Percentiles rank a stretch among this genome's conserved stretches.
Conservation (phyloP, 2,797 vertebrate genomes). For the Tadarida brasiliensis region DNA sequence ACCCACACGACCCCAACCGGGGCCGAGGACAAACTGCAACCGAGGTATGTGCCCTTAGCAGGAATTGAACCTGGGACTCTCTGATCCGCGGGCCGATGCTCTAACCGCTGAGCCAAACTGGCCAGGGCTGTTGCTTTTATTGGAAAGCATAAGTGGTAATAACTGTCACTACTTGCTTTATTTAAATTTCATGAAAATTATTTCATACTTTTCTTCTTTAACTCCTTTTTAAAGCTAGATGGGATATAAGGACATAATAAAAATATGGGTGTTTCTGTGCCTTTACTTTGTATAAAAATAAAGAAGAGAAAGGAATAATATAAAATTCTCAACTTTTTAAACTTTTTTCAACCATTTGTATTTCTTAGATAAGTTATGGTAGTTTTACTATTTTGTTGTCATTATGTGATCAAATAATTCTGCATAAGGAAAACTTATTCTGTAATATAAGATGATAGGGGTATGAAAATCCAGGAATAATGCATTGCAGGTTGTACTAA, state of each 20-base stretch:
- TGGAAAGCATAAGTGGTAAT: not conserved
- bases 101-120: no score
- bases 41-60: no score
- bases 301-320: not conserved
- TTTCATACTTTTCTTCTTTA: constrained; percentile 52
- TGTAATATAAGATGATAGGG: not conserved
- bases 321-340: constrained; percentile 34
- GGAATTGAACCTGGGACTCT: no score
- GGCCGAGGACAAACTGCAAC: no score
- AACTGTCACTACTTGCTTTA: not conserved
- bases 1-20: no score
- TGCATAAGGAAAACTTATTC: constrained; percentile 37
- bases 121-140: not conserved
- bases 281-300: constrained; percentile 43
- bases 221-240: not conserved
- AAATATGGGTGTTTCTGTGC: constrained; percentile 33
- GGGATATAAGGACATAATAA: not conserved
- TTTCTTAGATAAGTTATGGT: constrained; percentile 47
- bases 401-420: constrained; percentile 43
- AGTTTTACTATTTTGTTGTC: constrained; percentile 43
- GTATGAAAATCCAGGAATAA: constrained; percentile 24
- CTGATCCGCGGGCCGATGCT: no score
- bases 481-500: constrained; percentile 35
- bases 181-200: constrained; percentile 44
- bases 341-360: constrained; percentile 41